These are phyloP conservation scores for Dicerorhinus sumatrensis DNA, from an alignment of 2,113 vertebrate species.

Conservation along the genomic window DNA sequence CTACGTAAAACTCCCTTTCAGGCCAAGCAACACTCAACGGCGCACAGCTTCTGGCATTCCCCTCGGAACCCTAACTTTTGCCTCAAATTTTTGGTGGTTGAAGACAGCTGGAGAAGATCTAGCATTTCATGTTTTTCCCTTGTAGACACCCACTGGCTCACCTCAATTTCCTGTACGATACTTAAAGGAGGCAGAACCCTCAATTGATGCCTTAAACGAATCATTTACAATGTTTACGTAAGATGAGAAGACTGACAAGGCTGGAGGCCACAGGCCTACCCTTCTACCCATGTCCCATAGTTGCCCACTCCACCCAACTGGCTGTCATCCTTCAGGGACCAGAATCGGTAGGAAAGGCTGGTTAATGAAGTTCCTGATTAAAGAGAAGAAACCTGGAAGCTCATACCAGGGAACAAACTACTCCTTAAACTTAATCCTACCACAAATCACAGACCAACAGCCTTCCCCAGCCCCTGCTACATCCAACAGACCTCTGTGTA, in stretches of 20 bases:
- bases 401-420: neutral
- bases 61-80: neutral
- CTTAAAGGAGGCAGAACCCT: neutral
- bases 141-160: neutral
- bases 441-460: neutral
- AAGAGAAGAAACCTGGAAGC: neutral
- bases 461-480: no score
- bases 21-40: accelerated
- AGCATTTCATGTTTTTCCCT: neutral
- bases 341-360: neutral
- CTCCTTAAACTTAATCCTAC: neutral
- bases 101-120: neutral
- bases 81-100: neutral
- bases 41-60: accelerated
- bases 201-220: neutral
- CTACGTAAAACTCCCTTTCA: accelerated
- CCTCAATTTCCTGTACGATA: neutral
- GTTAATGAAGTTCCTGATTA: neutral
- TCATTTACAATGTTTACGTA: neutral
- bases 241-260: neutral
- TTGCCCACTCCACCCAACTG: accelerated
- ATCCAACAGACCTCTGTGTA: neutral
- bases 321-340: neutral
- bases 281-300: neutral
- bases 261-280: neutral